Conservation (phyloP, 92 coral and sea anemone species). For the Meandrina meandrites region DNA sequence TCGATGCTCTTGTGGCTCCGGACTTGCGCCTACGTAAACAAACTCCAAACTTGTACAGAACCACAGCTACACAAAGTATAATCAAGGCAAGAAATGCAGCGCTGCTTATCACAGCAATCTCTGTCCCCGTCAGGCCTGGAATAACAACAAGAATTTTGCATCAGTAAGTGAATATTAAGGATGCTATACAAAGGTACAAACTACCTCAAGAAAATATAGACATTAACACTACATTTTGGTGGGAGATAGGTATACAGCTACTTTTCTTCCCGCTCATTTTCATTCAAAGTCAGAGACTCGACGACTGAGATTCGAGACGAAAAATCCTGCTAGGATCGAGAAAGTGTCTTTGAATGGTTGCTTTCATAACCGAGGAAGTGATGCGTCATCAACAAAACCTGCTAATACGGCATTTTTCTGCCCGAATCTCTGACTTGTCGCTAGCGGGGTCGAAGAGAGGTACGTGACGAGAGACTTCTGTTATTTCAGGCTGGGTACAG, state of each 20-base stretch:
- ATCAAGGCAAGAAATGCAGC: background rate
- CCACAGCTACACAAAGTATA: background rate
- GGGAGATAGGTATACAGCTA: background rate
- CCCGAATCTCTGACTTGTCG: too few relatives aligned
- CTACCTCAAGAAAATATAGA: background rate
- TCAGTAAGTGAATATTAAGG: background rate
- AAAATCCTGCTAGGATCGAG: background rate
- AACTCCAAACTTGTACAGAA: background rate
- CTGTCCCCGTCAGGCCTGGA: conserved; percentile 8
- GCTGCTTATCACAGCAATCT: conserved; percentile 4
- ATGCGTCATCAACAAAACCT: too few relatives aligned
- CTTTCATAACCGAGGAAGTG: background rate
- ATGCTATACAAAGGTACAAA: background rate
- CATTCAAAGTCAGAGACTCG: background rate
- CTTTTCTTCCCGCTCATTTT: background rate
- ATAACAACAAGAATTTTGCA: too few relatives aligned
- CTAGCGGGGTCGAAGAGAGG: too few relatives aligned
- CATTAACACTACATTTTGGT: background rate
- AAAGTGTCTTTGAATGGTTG: background rate
- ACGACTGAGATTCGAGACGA: background rate
- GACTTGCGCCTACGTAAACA: background rate
- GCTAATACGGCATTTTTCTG: too few relatives aligned
- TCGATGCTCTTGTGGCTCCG: background rate
- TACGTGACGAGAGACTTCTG: too few relatives aligned
- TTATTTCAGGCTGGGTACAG: too few relatives aligned